Base-by-base conservation (phyloP, 2,113 vertebrate genomes). In the Periophthalmus modestus region DNA sequence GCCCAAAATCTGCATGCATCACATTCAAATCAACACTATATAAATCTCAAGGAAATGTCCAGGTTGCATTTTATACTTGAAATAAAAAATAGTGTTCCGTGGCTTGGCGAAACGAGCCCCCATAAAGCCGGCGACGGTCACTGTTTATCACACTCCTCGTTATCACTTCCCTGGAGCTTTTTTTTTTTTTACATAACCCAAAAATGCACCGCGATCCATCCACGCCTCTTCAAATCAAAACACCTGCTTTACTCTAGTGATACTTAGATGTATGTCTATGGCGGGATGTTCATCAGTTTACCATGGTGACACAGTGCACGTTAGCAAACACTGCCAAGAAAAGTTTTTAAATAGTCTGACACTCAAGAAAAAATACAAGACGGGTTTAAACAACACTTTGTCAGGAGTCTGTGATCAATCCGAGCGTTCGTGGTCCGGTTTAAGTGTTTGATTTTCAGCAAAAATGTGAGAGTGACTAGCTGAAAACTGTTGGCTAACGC, bases 91-190 rank as follows among this genome's bases (percentile, higher is more conserved):
- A 16, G 24, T 43, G 19, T 63, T 72, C 71, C 65, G 72, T 46
- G 67, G 18, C 52, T 7, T 19, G 63, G 13, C 39, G 74, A 6
- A 78, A 62, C 1, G 13, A 58, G 57, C 66, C 43, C 19, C 34
- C 68, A 24, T 75, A 70, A 81, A 69, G 46, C 65, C 61, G 36
- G 72, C 43, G 57, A 9, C 36, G 21, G 59, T 52, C 68, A 54
- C 63, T 58, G 50, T 80, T 78, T 69, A 80, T 84, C 59, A 61
- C 62, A 52, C 6, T 55, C 75, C 46, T 70, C 2, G 73, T 68
- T 66, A 72, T 72, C 59, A 76, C 69, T 72, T 71, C 61, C 62
- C 68, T 71, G 36, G 4, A 0, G 52, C 72, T 57, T 80, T 83
- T 80, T 73, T 59, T n/a, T 28, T 28, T 28, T 57, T 43, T 72